Conservation (phyloP, 2,113 vertebrate genomes). For the Isichthys henryi region DNA sequence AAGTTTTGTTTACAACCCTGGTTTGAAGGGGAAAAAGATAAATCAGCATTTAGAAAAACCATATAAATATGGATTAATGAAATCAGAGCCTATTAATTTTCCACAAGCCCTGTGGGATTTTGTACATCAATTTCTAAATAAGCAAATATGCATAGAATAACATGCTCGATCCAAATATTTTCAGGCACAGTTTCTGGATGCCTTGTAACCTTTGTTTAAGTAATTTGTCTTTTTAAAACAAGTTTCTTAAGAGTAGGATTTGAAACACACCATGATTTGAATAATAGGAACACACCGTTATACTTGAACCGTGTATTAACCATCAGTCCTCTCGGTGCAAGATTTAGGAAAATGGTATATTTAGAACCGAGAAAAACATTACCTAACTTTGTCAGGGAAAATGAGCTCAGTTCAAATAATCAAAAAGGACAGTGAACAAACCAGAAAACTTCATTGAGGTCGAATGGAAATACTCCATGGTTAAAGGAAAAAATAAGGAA, state of each 20-base stretch:
- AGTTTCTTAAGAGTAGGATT: background rate
- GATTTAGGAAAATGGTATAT: background rate
- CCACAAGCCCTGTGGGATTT: background rate
- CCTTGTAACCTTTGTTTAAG: background rate
- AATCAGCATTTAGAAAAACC: background rate
- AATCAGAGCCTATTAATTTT: background rate
- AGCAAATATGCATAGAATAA: background rate
- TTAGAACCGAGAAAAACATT: background rate
- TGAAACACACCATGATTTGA: background rate
- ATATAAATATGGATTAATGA: background rate
- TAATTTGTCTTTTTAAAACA: background rate
- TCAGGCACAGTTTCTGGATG: background rate
- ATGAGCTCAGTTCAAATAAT: background rate
- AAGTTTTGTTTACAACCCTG: background rate
- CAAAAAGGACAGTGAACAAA: background rate
- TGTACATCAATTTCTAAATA: background rate
- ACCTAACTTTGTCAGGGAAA: background rate
- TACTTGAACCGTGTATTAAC: background rate
- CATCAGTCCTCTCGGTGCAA: background rate
- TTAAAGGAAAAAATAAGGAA: background rate
- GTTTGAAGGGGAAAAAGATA: background rate
- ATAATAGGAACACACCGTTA: background rate
- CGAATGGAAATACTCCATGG: background rate
- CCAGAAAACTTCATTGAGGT: background rate
- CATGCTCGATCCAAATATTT: background rate